Evolutionary conservation across 2,113 vertebrate genomes (phyloP).

Genomic region (Dermatemys mawii): DNA sequence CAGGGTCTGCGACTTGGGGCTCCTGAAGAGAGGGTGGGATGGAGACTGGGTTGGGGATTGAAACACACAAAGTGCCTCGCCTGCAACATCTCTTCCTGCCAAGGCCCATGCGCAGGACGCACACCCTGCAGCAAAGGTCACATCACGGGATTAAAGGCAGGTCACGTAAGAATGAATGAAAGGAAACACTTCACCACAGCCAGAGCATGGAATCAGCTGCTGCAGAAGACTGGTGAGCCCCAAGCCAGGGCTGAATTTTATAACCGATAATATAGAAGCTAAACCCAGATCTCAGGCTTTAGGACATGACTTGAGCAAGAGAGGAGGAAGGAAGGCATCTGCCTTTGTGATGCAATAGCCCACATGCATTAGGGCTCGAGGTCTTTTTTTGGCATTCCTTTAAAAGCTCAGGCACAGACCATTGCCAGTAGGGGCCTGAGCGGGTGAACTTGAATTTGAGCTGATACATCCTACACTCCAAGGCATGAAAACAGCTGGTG

Average conservation of each 20-base stretch:
- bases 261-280: background rate
- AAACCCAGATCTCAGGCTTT: background rate
- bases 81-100: slow-evolving; percentile 13
- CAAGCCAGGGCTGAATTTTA: background rate
- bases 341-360: background rate
- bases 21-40: background rate
- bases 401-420: background rate
- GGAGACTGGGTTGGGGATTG: background rate
- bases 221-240: background rate
- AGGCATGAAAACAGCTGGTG: background rate
- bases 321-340: background rate
- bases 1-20: background rate
- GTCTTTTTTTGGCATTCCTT: background rate
- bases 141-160: background rate
- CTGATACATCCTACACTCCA: background rate
- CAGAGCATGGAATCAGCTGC: slow-evolving; percentile 4
- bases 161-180: background rate
- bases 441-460: fast-evolving
- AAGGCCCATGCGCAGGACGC: background rate
- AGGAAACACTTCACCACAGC: slow-evolving; percentile 17
- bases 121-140: slow-evolving; percentile 19
- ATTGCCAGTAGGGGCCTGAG: background rate
- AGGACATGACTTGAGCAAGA: background rate
- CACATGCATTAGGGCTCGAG: background rate
- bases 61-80: background rate